Percentiles rank a stretch among this genome's conserved stretches.
Evolutionary conservation across 2,888 invertebrate genomes (phyloP).

Genomic region (Machimus atricapillus): DNA sequence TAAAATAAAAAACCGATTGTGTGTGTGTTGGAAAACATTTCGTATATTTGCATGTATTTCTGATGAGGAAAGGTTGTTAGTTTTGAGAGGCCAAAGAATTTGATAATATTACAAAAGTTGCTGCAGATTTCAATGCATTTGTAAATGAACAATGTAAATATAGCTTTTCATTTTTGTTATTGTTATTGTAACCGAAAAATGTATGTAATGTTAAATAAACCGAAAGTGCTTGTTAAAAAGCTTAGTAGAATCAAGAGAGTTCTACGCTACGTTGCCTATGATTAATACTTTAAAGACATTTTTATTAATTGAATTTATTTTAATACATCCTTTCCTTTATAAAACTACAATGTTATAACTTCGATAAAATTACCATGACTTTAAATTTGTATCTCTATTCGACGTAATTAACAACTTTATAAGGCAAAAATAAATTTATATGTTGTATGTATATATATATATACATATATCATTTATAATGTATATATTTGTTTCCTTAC

Average conservation of each 20-base stretch:
- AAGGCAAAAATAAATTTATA: slow-evolving; percentile 36
- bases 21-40: not conserved
- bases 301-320: slow-evolving; percentile 33
- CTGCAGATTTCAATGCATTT: not conserved
- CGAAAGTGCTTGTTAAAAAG: not conserved
- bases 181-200: not conserved
- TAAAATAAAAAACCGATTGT: not conserved
- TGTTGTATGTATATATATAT: not conserved
- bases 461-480: not conserved
- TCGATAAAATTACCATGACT: slow-evolving; percentile 20
- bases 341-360: slow-evolving; percentile 25
- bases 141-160: not conserved
- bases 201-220: not conserved
- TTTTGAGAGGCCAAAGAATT: not conserved
- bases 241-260: not conserved
- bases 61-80: not conserved
- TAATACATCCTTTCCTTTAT: slow-evolving; percentile 35
- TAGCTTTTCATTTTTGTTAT: not conserved
- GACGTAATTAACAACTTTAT: slow-evolving; percentile 33
- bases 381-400: slow-evolving; percentile 10
- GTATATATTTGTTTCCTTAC: slow-evolving; percentile 20
- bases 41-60: not conserved
- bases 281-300: slow-evolving; percentile 11
- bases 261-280: not conserved
- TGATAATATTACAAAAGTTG: not conserved